A percentile compares a stretch with the other conserved stretches of the same genome.
Evolutionary conservation across 2,888 invertebrate genomes (phyloP).

Genomic region (Tanytarsus gracilentus): DNA sequence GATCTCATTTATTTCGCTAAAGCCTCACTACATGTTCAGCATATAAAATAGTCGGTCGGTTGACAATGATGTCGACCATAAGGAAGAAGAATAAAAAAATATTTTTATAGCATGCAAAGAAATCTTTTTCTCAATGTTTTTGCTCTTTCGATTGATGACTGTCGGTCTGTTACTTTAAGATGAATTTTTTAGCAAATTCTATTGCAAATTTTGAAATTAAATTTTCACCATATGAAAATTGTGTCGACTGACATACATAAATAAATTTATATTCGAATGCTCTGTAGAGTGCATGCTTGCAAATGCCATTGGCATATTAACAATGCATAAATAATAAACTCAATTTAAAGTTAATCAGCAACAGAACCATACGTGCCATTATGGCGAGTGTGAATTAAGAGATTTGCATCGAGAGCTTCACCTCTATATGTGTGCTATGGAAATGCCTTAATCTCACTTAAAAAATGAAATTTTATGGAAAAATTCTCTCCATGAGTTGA

Average conservation of each 20-base stretch:
- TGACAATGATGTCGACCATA: background rate
- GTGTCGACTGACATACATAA: no score
- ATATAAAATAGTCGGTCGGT: background rate
- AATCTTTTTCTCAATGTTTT: no score
- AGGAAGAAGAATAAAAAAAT: background rate
- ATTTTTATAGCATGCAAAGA: background rate
- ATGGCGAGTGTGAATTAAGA: no score
- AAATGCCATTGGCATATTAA: constrained; percentile 1
- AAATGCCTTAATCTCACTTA: background rate
- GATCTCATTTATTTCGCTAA: constrained; percentile 4
- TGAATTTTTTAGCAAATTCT: no score
- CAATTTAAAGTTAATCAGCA: constrained; percentile 15
- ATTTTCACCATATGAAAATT: no score
- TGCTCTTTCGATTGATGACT: no score
- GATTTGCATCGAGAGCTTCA: no score
- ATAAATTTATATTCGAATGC: no score
- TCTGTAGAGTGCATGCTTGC: no score
- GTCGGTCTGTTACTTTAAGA: no score
- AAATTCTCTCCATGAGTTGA: background rate
- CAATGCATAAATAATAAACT: constrained; percentile 25
- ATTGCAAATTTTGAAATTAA: constrained; percentile 1
- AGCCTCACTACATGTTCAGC: constrained; percentile 4
- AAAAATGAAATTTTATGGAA: background rate
- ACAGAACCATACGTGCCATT: no score
- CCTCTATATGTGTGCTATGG: no score